Conservation (phyloP, 2,888 invertebrate genomes). For the Cabera pusaria region DNA sequence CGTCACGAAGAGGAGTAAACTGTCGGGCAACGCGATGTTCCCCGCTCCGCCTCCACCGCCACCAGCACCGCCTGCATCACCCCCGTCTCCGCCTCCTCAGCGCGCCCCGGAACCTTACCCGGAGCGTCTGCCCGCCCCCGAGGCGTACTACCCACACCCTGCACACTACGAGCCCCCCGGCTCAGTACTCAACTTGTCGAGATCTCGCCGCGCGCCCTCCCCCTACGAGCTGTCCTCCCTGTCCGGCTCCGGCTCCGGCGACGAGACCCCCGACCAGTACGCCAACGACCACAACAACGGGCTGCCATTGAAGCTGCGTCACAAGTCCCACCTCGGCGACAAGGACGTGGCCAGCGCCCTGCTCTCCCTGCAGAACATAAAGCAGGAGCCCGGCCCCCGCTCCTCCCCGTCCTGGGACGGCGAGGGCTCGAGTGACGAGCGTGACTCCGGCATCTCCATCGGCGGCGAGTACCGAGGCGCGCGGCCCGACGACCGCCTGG, state of each 20-base stretch:
- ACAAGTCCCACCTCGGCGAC: conserved; percentile 95
- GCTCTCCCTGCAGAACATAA: conserved; percentile 92
- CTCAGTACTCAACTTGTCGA: conserved; percentile 89
- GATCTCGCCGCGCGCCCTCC: conserved; percentile 86
- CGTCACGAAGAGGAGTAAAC: conserved; percentile 88
- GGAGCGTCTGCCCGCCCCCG: conserved; percentile 72
- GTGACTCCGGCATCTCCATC: conserved; percentile 94
- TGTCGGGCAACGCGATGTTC: conserved; percentile 75
- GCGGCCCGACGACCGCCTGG: conserved; percentile 63
- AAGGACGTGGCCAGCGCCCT: conserved; percentile 94
- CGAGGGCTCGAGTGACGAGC: conserved; percentile 94
- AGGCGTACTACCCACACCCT: conserved; percentile 77
- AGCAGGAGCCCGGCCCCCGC: conserved; percentile 91
- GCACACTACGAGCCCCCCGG: conserved; percentile 84
- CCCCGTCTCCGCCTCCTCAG: conserved; percentile 80
- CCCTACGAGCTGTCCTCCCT: conserved; percentile 92
- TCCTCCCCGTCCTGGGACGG: conserved; percentile 94
- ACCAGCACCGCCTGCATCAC: conserved; percentile 74
- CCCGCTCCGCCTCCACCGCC: conserved; percentile 81
- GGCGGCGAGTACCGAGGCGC: conserved; percentile 86
- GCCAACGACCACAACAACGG: conserved; percentile 85
- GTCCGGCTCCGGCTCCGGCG: conserved; percentile 87
- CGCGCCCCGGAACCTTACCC: conserved; percentile 79
- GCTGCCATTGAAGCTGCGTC: conserved; percentile 94
- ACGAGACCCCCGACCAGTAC: conserved; percentile 75